These are phyloP conservation scores for Labeo rohita DNA, from an alignment of 2,113 vertebrate genomes.

Conservation along the genomic window DNA sequence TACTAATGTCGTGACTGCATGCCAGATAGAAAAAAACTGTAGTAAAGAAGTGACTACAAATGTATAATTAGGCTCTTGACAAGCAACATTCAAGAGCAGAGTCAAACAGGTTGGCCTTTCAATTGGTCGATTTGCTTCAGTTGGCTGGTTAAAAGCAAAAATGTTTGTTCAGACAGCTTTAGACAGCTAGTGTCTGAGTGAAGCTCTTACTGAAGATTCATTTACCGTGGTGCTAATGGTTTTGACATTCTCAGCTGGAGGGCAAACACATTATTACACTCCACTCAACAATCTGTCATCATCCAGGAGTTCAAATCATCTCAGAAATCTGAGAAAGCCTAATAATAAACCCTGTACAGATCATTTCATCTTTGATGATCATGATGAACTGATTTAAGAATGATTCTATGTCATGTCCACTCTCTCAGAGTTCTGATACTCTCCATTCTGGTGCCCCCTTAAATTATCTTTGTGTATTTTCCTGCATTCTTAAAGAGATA, in stretches of 20 bases:
- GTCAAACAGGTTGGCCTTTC: background rate
- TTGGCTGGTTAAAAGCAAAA: conserved; percentile 17
- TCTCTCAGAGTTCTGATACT: background rate
- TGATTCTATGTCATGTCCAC: background rate
- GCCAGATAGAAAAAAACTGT: background rate
- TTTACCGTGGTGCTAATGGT: conserved; percentile 9
- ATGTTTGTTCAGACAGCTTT: conserved; percentile 17
- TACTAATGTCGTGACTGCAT: conserved; percentile 29
- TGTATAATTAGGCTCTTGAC: conserved; percentile 10
- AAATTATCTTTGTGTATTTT: background rate
- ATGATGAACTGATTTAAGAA: background rate
- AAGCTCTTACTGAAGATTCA: background rate
- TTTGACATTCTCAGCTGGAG: conserved; percentile 14
- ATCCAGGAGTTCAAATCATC: background rate
- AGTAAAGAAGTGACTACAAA: background rate
- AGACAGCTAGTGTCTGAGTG: conserved; percentile 19
- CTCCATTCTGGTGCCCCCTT: background rate
- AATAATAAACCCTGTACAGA: background rate
- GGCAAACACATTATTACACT: background rate
- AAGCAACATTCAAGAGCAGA: conserved; percentile 19
- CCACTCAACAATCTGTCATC: background rate
- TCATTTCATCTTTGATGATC: background rate
- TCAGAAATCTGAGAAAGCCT: background rate
- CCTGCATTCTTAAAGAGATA: background rate
- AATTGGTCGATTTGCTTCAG: background rate